Evolutionary conservation across 2,888 invertebrate species (phyloP).

Genomic region (Drosophila demipolita): DNA sequence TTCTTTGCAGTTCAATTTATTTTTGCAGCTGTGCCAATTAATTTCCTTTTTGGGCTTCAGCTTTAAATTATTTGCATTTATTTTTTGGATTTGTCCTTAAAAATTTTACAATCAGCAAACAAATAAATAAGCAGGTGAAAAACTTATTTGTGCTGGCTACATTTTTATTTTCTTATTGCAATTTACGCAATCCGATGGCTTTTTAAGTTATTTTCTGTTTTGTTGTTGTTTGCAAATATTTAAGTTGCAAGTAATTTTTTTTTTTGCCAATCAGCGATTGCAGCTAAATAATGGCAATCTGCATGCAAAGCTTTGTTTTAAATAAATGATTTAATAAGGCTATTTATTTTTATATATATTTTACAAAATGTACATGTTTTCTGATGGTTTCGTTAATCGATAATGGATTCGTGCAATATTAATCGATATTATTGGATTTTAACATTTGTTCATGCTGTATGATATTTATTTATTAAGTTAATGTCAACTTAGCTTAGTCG

Average conservation of each 20-base stretch:
- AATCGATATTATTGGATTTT: neutral
- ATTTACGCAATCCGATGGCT: neutral
- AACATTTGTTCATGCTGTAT: too few relatives aligned
- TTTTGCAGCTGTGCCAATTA: slow-evolving; percentile 61
- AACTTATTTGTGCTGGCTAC: slow-evolving; percentile 17
- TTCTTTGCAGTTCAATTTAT: slow-evolving; percentile 22
- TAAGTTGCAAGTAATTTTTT: neutral
- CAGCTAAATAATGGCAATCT: neutral
- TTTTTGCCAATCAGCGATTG: slow-evolving; percentile 27
- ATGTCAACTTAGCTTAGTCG: too few relatives aligned
- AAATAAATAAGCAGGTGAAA: slow-evolving; percentile 70
- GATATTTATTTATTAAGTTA: too few relatives aligned
- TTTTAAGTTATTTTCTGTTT: neutral
- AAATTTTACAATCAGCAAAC: slow-evolving; percentile 60
- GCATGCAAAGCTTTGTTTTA: neutral
- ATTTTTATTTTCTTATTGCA: slow-evolving; percentile 41
- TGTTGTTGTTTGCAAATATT: slow-evolving; percentile 16
- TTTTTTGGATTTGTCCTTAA: slow-evolving; percentile 16
- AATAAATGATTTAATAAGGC: neutral
- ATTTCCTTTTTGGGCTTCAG: slow-evolving; percentile 10
- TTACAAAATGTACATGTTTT: neutral
- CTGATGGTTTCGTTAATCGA: neutral
- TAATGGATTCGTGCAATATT: neutral
- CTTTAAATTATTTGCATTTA: slow-evolving; percentile 36
- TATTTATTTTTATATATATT: neutral